These are phyloP conservation scores for Spea hammondii DNA, from an alignment of 2,797 vertebrate species.

Conservation along the genomic window DNA sequence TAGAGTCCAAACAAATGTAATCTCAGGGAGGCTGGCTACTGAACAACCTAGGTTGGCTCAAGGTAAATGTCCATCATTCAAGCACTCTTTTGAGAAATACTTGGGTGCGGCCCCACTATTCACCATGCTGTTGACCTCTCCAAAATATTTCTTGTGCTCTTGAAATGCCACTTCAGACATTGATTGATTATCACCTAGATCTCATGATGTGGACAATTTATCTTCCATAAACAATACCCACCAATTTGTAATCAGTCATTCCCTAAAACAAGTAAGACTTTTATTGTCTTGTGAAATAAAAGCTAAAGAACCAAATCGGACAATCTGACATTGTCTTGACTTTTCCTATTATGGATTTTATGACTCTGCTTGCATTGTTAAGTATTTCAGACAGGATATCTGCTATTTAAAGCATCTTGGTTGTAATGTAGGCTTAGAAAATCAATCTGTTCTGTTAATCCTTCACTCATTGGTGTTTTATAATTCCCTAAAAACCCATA, in stretches of 20 bases:
- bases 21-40: neutral
- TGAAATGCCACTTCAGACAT: slow-evolving; percentile 27
- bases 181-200: slow-evolving; percentile 44
- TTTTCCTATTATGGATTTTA: slow-evolving; percentile 41
- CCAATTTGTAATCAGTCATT: slow-evolving; percentile 32
- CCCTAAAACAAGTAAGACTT: slow-evolving; percentile 11
- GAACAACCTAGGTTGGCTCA: slow-evolving; percentile 11
- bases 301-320: slow-evolving; percentile 6
- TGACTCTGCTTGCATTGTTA: slow-evolving; percentile 41
- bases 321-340: slow-evolving; percentile 45
- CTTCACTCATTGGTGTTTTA: slow-evolving; percentile 37
- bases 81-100: slow-evolving; percentile 17
- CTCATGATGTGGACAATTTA: slow-evolving; percentile 35
- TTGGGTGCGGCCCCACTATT: slow-evolving; percentile 20
- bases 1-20: too few relatives aligned
- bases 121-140: slow-evolving; percentile 2
- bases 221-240: slow-evolving; percentile 23
- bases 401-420: slow-evolving; percentile 41
- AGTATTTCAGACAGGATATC: slow-evolving; percentile 46
- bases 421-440: slow-evolving; percentile 34
- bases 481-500: slow-evolving; percentile 28
- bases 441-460: slow-evolving; percentile 35
- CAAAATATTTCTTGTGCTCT: slow-evolving; percentile 31
- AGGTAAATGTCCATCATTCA: slow-evolving; percentile 27
- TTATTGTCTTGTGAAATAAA: slow-evolving; percentile 6